Conservation (phyloP, 2,113 vertebrate genomes). For the Rattus rattus region DNA sequence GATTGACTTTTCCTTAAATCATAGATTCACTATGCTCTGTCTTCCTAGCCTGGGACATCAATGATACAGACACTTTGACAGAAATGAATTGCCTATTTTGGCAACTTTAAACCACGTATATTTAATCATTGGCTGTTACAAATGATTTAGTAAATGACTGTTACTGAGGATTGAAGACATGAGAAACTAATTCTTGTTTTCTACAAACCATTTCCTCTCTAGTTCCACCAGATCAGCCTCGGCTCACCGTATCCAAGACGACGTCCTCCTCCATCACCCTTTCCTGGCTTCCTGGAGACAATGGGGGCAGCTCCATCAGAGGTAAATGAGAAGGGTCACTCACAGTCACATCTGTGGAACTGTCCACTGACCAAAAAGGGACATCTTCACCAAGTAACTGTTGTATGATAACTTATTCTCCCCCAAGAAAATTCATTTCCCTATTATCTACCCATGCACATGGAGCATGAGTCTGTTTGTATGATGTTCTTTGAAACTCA, state of each 20-base stretch:
- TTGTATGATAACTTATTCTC: background rate
- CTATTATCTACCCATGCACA: background rate
- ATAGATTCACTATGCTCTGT: slow-evolving; percentile 69
- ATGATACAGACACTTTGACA: slow-evolving; percentile 85
- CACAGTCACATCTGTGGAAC: accelerated
- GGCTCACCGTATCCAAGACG: slow-evolving; percentile 98
- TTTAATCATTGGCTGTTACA: slow-evolving; percentile 81
- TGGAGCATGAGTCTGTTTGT: background rate
- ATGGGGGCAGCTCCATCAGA: slow-evolving; percentile 99
- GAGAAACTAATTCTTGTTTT: slow-evolving; percentile 82
- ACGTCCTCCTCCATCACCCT: slow-evolving; percentile 98
- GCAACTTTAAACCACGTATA: slow-evolving; percentile 75
- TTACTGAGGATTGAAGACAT: slow-evolving; percentile 55
- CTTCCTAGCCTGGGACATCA: slow-evolving; percentile 81
- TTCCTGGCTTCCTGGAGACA: slow-evolving; percentile 99
- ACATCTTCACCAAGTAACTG: background rate
- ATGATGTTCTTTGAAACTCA: background rate
- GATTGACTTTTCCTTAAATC: slow-evolving; percentile 58
- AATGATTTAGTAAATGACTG: slow-evolving; percentile 77
- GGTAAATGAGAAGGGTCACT: slow-evolving; percentile 86
- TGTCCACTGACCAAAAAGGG: background rate
- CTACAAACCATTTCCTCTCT: slow-evolving; percentile 74
- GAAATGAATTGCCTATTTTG: slow-evolving; percentile 83
- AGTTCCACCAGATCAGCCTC: slow-evolving; percentile 99
- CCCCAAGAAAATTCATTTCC: background rate